Evolutionary conservation across 2,888 invertebrate species (phyloP), one percentile per base, ranked within the genome.

Genomic region (Poecilus cupreus): DNA sequence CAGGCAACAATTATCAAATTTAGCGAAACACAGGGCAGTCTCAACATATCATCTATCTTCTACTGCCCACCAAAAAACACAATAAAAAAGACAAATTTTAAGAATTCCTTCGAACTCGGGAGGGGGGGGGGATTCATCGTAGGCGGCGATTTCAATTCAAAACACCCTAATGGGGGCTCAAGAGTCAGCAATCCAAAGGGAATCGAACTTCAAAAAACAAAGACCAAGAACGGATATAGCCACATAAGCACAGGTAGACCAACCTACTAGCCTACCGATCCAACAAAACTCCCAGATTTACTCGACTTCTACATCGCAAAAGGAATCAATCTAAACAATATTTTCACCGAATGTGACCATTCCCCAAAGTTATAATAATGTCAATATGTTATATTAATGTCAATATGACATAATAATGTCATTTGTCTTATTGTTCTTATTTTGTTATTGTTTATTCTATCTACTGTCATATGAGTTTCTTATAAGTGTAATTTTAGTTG

Each of bases 241-340:
- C 43, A 26, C 22, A 54, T 84, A 51, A 74, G 83, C 11, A 79
- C 84, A 16, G 80, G 81, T 11, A 76, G n/a, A n/a, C n/a, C n/a
- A n/a, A n/a, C n/a, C n/a, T n/a, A n/a, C n/a, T n/a, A n/a, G n/a
- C n/a, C n/a, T n/a, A n/a, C n/a, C n/a, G n/a, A n/a, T n/a, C n/a
- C n/a, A n/a, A n/a, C n/a, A n/a, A n/a, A n/a, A n/a, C n/a, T n/a
- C n/a, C n/a, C n/a, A n/a, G n/a, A n/a, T n/a, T n/a, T n/a, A n/a
- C n/a, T n/a, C n/a, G 84, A 85, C 68, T 84, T 84, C 46, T 82
- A 82, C 16, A 57, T 84, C 4, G 37, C 60, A 1, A 84, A 83
- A 68, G 82, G 81, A 1, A 39, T 84, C 60, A 8, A 46, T 2
- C 64, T 11, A 22, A 20, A 74, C 1, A 49, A 83, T 37, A 68